Conservation (phyloP, 2,113 vertebrate species). For the Forbesichthys papilliferus region DNA sequence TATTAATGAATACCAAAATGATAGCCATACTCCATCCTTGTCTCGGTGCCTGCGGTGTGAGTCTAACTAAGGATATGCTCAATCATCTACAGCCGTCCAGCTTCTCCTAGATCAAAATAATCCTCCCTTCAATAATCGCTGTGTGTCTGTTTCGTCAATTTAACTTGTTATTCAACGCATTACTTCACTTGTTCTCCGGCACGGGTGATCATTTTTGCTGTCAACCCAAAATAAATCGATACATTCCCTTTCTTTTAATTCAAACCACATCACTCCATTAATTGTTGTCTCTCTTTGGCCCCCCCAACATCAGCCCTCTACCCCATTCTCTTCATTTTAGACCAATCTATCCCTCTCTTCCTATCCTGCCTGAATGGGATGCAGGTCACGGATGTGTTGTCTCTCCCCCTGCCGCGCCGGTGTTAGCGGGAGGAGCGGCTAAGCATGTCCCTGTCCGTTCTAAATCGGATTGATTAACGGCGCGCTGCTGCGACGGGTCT, state of each 20-base stretch:
- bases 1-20: slow-evolving; percentile 69
- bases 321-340: slow-evolving; percentile 64
- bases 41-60: slow-evolving; percentile 37
- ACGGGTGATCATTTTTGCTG: slow-evolving; percentile 43
- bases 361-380: slow-evolving; percentile 67
- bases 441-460: slow-evolving; percentile 76
- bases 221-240: slow-evolving; percentile 62
- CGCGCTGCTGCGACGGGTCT: slow-evolving; percentile 71
- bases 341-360: slow-evolving; percentile 57
- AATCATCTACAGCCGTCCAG: slow-evolving; percentile 45
- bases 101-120: slow-evolving; percentile 32
- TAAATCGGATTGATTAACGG: slow-evolving; percentile 82
- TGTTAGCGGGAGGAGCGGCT: slow-evolving; percentile 64
- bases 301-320: slow-evolving; percentile 58
- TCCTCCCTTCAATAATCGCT: background rate
- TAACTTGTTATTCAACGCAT: slow-evolving; percentile 13
- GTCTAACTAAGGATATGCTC: slow-evolving; percentile 51
- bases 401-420: slow-evolving; percentile 51
- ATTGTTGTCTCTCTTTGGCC: slow-evolving; percentile 60
- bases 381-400: slow-evolving; percentile 74
- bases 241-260: slow-evolving; percentile 67
- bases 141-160: slow-evolving; percentile 36
- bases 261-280: slow-evolving; percentile 71
- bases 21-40: slow-evolving; percentile 52
- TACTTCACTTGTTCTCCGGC: slow-evolving; percentile 30